Evolutionary conservation across 2,888 invertebrate species (phyloP), one percentile per base, ranked within the genome.

Genomic region (Caenorhabditis sinica): DNA sequence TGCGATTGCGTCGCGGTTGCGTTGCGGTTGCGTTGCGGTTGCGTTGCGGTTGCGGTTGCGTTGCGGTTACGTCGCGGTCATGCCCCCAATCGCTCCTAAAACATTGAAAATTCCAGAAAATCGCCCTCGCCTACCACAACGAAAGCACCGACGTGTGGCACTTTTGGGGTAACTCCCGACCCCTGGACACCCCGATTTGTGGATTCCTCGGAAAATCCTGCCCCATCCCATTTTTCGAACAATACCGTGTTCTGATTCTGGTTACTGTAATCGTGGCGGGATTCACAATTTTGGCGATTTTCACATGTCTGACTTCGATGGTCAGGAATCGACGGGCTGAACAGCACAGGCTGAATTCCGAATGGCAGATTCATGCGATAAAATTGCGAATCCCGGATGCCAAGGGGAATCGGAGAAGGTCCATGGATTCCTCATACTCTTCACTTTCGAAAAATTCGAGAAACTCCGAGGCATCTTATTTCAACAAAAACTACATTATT

Each of bases 141-240:
- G 75, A 74, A n/a, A 36, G 8, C 6, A 11, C 15, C 3, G 45
- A 49, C 13, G 56, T 75, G 6, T 82, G 82, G 76, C 45, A 71
- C 36, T 68, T 68, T 25, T 82, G 75, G 82, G 76, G 65, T 17
- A 68, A 63, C n/a, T 4, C 36, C 9, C 61, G 83, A 2, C 88
- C 88, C 0, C 30, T 76, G 15, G 69, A 75, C 51, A 83, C 69
- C 1, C 88, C 88, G 9, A 58, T 77, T 45, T 88, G 88, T 60
- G 88, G 88, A 3, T 88, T 86, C 56, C 51, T 74, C 11, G 86
- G 86, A 13, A 71, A 74, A n/a, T 60, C 66, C 6, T 88, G 88
- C 56, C 87, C 86, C 0, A 45, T 82, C 15, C 77, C 74, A 17
- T 79, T 85, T 60, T 79, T 75, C 60, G 80, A 88, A 13, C 80